Percentiles rank a stretch among this genome's conserved stretches.
Evolutionary conservation across 2,113 vertebrate genomes (phyloP).

Genomic region (Passer domesticus): DNA sequence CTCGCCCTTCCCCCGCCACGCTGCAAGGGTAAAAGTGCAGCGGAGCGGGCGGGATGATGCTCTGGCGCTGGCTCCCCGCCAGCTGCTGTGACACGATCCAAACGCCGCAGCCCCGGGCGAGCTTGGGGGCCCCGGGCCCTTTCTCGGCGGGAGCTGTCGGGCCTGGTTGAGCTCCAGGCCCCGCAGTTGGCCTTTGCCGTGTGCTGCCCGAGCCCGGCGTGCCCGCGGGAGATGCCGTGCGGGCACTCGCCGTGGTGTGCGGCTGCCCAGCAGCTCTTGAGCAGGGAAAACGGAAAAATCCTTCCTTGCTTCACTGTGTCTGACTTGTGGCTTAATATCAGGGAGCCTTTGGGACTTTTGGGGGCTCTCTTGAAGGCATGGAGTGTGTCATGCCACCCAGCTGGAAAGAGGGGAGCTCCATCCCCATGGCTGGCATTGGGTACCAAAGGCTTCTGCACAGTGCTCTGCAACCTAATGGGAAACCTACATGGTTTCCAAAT

Average conservation of each 20-base stretch:
- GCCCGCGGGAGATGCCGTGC: neutral
- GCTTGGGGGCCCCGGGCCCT: neutral
- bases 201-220: neutral
- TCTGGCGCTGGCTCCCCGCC: neutral
- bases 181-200: rapidly evolving
- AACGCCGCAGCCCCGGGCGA: neutral
- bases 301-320: neutral
- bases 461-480: neutral
- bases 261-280: neutral
- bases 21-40: neutral
- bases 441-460: neutral
- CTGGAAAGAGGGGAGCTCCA: neutral
- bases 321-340: neutral
- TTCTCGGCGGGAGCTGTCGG: neutral
- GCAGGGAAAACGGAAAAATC: neutral
- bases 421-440: neutral
- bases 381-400: neutral
- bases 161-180: neutral
- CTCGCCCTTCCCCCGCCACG: neutral
- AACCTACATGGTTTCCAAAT: rapidly evolving
- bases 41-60: neutral
- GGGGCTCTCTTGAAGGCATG: neutral
- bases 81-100: conserved; percentile 13
- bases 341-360: neutral
- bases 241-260: neutral